Conservation (phyloP, 2,113 vertebrate species). For the Stigmatopora argus region DNA sequence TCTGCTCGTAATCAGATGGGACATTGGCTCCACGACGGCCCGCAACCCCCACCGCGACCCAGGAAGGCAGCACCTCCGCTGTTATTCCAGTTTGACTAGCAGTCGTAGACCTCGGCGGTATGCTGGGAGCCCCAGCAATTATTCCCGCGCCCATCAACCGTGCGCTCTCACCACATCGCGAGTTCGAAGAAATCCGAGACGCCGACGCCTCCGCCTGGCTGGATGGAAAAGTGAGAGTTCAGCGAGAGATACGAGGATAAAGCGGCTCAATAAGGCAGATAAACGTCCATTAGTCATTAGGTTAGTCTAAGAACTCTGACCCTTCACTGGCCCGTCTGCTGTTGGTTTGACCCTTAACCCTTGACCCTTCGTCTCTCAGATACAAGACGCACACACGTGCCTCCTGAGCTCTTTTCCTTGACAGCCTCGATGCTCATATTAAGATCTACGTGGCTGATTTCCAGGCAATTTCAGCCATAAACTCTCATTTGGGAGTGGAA, state of each 20-base stretch:
- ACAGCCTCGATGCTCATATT: conserved; percentile 66
- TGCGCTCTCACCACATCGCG: conserved; percentile 4
- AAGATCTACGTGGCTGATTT: conserved; percentile 69
- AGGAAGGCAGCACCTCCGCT: conserved; percentile 52
- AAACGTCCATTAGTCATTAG: conserved; percentile 59
- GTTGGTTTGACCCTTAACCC: conserved; percentile 62
- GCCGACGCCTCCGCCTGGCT: neutral
- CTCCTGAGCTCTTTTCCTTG: conserved; percentile 59
- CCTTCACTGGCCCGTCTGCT: conserved; percentile 57
- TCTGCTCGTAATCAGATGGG: conserved; percentile 69
- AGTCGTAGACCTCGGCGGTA: conserved; percentile 36
- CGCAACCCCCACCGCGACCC: conserved; percentile 54
- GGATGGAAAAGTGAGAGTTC: conserved; percentile 37
- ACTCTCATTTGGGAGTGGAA: conserved; percentile 70
- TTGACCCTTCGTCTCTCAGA: conserved; percentile 53
- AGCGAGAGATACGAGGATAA: conserved; percentile 17
- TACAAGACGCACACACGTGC: conserved; percentile 28
- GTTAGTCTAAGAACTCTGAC: conserved; percentile 66
- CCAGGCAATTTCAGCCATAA: conserved; percentile 67
- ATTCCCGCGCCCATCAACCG: conserved; percentile 46
- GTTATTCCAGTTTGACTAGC: conserved; percentile 50
- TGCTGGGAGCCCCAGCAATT: conserved; percentile 59
- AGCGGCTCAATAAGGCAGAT: conserved; percentile 41
- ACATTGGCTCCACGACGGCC: conserved; percentile 71
- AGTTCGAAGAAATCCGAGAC: conserved; percentile 1